Conservation (phyloP, 2,888 invertebrate genomes). For the Euproctis similis region DNA sequence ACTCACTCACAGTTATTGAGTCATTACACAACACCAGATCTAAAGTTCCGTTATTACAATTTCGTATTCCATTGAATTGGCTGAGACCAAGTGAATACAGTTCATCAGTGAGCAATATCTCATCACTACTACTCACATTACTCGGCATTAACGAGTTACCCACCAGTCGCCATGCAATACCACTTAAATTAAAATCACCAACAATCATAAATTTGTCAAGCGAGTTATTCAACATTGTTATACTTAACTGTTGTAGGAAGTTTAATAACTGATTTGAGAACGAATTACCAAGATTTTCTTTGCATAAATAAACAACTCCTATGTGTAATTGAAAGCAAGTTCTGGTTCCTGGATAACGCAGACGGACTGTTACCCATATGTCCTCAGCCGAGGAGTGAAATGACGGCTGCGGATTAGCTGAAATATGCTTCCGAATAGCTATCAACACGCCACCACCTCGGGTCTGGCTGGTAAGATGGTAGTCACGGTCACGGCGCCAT, state of each 20-base stretch:
- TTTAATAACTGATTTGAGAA: too few relatives aligned
- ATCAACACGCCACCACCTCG: constrained; percentile 6
- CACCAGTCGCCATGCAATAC: too few relatives aligned
- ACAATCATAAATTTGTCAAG: not conserved
- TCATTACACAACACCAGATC: constrained; percentile 4
- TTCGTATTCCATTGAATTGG: constrained; percentile 4
- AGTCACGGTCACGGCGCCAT: constrained; percentile 8
- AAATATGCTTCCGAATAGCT: not conserved
- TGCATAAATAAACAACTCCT: too few relatives aligned
- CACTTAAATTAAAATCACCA: constrained; percentile 9
- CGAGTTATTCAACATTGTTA: not conserved
- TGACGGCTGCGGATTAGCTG: not conserved
- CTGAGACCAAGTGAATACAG: constrained; percentile 1
- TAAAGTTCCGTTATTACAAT: constrained; percentile 1
- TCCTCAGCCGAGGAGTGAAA: constrained; percentile 6
- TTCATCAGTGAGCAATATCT: not conserved
- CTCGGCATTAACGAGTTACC: too few relatives aligned
- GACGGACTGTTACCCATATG: constrained; percentile 1
- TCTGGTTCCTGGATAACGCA: constrained; percentile 2
- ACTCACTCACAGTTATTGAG: not conserved
- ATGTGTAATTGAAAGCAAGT: constrained; percentile 4
- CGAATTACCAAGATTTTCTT: too few relatives aligned
- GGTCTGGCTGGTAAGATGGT: constrained; percentile 3
- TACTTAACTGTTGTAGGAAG: too few relatives aligned
- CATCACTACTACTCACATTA: not conserved